These are phyloP conservation scores for Apus apus DNA, from an alignment of 2,113 vertebrate species.

Conservation along the genomic window DNA sequence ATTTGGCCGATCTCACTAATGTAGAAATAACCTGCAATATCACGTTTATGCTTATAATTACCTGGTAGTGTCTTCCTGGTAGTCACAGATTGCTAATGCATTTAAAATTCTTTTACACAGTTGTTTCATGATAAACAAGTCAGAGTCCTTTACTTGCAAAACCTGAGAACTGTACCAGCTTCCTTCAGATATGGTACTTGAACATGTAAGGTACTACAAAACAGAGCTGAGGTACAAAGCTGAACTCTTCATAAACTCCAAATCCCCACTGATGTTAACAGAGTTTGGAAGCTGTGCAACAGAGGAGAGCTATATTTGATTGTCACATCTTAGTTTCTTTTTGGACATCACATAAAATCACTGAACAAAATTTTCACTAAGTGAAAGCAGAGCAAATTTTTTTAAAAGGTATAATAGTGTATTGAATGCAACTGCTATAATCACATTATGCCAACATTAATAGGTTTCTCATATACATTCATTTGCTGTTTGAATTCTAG, in stretches of 20 bases:
- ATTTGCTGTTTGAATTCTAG: neutral
- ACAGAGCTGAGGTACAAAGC: neutral
- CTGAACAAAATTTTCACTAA: neutral
- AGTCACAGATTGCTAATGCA: neutral
- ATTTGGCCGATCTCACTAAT: neutral
- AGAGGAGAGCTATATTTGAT: neutral
- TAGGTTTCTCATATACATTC: neutral
- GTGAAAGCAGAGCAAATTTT: neutral
- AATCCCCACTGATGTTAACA: neutral
- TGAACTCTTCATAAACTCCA: neutral
- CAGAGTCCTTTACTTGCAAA: neutral
- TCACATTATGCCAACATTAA: neutral
- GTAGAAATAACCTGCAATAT: neutral
- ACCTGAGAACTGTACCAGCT: neutral
- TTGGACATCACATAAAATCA: neutral
- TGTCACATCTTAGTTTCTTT: neutral
- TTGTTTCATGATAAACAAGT: neutral
- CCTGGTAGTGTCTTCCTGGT: neutral
- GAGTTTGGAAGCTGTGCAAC: neutral
- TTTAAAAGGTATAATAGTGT: neutral
- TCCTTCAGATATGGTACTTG: neutral
- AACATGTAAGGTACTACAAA: neutral
- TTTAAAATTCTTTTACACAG: neutral
- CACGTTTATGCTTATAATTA: neutral
- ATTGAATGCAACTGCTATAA: neutral